phyloP scores from a whole-genome alignment of 2,888 invertebrate species.

The Trachelus stipa region DNA sequence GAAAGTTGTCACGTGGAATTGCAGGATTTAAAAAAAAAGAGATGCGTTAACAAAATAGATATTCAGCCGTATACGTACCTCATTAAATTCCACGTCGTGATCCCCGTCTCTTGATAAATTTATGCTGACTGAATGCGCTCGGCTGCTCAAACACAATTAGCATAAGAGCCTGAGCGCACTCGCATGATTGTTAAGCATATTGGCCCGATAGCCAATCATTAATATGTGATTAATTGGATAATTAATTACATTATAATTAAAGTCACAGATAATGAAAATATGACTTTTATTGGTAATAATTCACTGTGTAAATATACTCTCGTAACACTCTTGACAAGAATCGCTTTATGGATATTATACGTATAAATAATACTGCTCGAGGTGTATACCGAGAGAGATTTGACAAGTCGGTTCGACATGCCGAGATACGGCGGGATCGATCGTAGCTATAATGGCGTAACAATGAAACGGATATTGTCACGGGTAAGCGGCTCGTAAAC shows the following conservation, averaged over 20 bases:
- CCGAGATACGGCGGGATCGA: neutral
- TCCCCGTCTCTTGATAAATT: neutral
- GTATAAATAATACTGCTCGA: neutral
- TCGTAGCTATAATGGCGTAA: constrained; percentile 30
- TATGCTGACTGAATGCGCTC: neutral
- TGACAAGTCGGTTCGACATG: neutral
- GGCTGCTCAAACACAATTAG: constrained; percentile 5
- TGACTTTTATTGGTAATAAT: neutral
- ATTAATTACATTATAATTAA: too few relatives aligned
- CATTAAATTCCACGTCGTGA: neutral
- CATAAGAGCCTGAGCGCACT: constrained; percentile 3
- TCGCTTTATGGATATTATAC: neutral
- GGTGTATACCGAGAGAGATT: neutral
- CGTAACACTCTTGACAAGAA: neutral
- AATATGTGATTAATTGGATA: neutral
- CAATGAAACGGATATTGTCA: constrained; percentile 45
- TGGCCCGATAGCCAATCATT: neutral
- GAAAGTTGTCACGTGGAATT: neutral
- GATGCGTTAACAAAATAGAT: neutral
- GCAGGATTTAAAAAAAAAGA: neutral
- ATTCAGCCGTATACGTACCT: neutral
- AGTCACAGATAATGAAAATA: neutral
- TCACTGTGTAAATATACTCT: neutral
- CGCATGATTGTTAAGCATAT: neutral
- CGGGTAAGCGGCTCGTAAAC: constrained; percentile 45